Conservation (phyloP, 2,797 vertebrate genomes). For the Scomberomorus guttatus region DNA sequence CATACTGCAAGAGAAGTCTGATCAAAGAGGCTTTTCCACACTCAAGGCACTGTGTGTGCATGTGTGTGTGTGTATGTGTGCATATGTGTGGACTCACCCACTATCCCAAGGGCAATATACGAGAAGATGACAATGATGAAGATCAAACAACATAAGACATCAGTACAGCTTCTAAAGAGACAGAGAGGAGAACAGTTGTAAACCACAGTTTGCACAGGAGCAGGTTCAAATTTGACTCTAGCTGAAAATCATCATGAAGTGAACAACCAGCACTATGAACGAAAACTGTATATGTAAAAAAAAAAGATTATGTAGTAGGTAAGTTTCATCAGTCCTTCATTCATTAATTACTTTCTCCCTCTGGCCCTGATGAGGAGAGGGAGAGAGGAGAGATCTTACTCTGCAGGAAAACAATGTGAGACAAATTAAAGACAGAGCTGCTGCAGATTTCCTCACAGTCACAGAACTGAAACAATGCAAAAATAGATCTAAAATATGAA, state of each 20-base stretch:
- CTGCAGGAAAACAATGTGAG: neutral
- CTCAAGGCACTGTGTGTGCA: neutral
- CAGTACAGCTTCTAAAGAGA: slow-evolving; percentile 88
- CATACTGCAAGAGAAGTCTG: neutral
- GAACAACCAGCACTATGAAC: neutral
- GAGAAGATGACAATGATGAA: slow-evolving; percentile 89
- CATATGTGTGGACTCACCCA: slow-evolving; percentile 86
- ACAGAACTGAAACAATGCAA: slow-evolving; percentile 13
- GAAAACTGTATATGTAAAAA: neutral
- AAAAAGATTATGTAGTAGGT: neutral
- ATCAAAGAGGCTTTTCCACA: slow-evolving; percentile 22
- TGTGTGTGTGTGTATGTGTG: slow-evolving; percentile 31
- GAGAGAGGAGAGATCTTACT: neutral
- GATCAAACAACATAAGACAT: slow-evolving; percentile 90
- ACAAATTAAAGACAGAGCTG: neutral
- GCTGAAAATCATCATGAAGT: neutral
- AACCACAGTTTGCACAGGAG: neutral
- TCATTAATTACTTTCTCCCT: neutral
- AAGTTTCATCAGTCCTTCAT: neutral
- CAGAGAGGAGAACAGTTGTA: slow-evolving; percentile 15
- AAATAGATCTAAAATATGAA: slow-evolving; percentile 3
- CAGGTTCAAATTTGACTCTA: too few species aligned
- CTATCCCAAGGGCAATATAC: slow-evolving; percentile 89
- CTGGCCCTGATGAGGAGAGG: neutral
- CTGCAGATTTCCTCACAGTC: neutral